These are phyloP conservation scores for Zelleria hepariella DNA, from an alignment of 2,888 invertebrate species.

Conservation along the genomic window DNA sequence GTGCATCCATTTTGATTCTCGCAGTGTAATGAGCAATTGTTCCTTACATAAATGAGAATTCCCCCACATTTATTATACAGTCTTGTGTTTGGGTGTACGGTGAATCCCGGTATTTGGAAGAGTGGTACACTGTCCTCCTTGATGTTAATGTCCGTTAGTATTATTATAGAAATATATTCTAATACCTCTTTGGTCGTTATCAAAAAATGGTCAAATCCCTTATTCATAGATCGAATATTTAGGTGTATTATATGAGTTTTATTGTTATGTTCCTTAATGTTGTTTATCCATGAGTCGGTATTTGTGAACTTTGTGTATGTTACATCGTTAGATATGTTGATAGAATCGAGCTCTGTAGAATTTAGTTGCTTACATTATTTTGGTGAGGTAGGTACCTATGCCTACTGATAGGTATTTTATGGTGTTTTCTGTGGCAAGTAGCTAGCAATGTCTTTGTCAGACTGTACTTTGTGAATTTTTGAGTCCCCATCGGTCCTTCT, in stretches of 20 bases:
- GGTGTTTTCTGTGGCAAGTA: too few species aligned
- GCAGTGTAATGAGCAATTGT: not conserved
- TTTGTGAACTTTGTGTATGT: not conserved
- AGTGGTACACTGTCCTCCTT: not conserved
- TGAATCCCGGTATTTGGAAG: not conserved
- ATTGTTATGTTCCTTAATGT: not conserved
- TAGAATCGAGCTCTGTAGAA: not conserved
- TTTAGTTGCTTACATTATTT: not conserved
- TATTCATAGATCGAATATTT: not conserved
- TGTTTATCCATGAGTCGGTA: not conserved
- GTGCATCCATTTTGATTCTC: not conserved
- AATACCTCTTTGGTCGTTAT: not conserved
- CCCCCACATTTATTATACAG: not conserved
- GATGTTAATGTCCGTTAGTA: not conserved
- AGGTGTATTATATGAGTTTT: not conserved
- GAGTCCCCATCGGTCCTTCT: too few species aligned
- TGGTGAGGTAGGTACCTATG: not conserved
- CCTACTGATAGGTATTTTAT: not conserved
- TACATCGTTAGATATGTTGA: not conserved
- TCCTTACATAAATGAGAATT: not conserved
- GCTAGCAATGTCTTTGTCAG: too few species aligned
- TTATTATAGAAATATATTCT: not conserved
- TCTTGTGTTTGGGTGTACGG: not conserved
- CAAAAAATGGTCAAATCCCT: not conserved
- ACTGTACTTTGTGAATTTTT: too few species aligned